These are phyloP conservation scores for Stramonita haemastoma DNA, from an alignment of 2,888 invertebrate genomes.

Conservation along the genomic window DNA sequence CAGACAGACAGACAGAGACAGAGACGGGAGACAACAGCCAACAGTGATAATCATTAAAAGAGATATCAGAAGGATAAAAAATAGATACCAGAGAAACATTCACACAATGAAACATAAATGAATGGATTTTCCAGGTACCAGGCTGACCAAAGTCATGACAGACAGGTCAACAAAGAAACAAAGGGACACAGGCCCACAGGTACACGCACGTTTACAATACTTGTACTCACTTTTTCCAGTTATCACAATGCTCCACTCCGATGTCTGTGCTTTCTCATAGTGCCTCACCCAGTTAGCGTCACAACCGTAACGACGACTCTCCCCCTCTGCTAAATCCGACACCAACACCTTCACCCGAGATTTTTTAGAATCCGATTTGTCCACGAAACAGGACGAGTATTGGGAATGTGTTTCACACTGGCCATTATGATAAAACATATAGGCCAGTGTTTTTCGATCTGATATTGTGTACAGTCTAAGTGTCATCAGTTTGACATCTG, in stretches of 20 bases:
- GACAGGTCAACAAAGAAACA: not conserved
- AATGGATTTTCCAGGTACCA: not conserved
- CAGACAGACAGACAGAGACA: no score
- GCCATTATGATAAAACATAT: not conserved
- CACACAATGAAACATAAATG: no score
- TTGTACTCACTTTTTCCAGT: not conserved
- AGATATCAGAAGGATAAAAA: no score
- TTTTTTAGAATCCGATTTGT: not conserved
- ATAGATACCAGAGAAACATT: no score
- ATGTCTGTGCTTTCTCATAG: not conserved
- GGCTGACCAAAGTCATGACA: not conserved
- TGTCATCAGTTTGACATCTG: not conserved
- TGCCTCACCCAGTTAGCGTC: not conserved
- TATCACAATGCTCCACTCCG: not conserved
- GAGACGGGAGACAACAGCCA: no score
- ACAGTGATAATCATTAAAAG: no score
- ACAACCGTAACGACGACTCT: conserved; percentile 9
- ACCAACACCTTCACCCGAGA: conserved; percentile 10
- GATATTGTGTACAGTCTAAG: not conserved
- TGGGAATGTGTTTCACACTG: not conserved
- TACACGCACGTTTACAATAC: not conserved
- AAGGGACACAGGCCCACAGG: not conserved
- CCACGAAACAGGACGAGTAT: conserved; percentile 15
- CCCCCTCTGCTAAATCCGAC: conserved; percentile 3
- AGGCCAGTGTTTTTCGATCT: not conserved